Evolutionary conservation across 2,113 vertebrate genomes (phyloP).

Genomic region (Oenanthe oenanthe): DNA sequence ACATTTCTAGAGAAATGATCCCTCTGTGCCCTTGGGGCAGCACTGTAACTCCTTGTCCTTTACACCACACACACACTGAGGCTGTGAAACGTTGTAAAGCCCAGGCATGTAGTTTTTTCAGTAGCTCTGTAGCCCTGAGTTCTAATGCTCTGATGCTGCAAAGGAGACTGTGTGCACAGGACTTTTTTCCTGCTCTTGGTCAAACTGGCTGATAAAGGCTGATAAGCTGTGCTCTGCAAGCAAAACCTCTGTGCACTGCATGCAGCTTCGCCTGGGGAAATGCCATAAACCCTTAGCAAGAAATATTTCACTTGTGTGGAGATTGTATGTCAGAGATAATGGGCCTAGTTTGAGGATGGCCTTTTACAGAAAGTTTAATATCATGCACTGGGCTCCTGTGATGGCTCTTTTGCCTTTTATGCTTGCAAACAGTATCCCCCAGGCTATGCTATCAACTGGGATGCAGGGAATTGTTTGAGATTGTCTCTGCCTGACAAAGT

Average conservation of each 20-base stretch:
- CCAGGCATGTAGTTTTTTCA: not conserved
- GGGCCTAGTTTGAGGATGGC: conserved; percentile 38
- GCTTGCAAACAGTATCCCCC: not conserved
- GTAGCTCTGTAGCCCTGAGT: not conserved
- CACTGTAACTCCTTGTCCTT: not conserved
- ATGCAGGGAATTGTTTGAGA: not conserved
- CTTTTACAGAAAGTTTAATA: conserved; percentile 64
- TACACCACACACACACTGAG: not conserved
- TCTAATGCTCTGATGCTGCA: not conserved
- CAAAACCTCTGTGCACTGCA: not conserved
- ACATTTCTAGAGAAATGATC: not conserved
- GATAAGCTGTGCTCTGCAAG: not conserved
- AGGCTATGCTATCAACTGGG: conserved; percentile 19
- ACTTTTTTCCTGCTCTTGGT: not conserved
- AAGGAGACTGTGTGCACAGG: not conserved
- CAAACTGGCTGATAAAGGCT: not conserved
- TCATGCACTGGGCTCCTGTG: not conserved
- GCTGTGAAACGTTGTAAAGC: not conserved
- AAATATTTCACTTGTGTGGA: conserved; percentile 56
- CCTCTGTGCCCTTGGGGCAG: not conserved
- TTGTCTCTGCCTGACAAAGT: not conserved
- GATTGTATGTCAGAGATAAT: conserved; percentile 49
- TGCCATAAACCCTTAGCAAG: conserved; percentile 22
- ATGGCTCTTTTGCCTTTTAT: conserved; percentile 33
- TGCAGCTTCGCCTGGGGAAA: not conserved